These are phyloP conservation scores for Pollenia labialis DNA, from an alignment of 2,888 invertebrate genomes.

Conservation along the genomic window DNA sequence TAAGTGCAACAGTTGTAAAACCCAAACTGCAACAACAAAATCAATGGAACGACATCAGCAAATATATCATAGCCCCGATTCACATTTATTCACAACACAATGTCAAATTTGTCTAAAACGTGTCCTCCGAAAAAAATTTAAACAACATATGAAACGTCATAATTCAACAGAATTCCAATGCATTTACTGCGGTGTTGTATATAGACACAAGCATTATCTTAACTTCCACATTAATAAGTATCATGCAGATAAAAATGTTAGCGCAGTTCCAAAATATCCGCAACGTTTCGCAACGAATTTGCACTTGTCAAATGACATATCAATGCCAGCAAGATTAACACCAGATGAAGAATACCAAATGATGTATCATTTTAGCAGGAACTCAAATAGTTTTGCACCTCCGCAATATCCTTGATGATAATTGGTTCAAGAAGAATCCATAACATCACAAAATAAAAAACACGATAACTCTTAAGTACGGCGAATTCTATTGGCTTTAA, in stretches of 20 bases:
- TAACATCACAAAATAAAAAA: no score
- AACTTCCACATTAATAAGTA: neutral
- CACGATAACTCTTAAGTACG: no score
- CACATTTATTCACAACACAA: neutral
- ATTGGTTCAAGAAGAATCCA: no score
- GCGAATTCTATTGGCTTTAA: no score
- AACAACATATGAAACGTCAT: constrained; percentile 24
- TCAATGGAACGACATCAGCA: constrained; percentile 13
- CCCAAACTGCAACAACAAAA: neutral
- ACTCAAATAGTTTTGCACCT: no score
- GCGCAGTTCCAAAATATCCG: neutral
- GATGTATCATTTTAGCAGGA: no score
- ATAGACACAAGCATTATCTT: constrained; percentile 5
- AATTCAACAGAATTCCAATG: constrained; percentile 12
- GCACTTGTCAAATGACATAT: neutral
- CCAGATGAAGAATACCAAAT: neutral
- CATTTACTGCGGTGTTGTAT: constrained; percentile 10
- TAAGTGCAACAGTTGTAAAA: constrained; percentile 34
- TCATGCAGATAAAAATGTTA: constrained; percentile 1
- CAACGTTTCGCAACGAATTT: neutral
- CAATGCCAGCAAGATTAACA: neutral
- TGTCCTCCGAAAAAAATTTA: neutral
- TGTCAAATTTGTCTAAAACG: constrained; percentile 36
- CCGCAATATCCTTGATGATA: no score
- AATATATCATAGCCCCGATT: constrained; percentile 27